Conservation (phyloP, 2,888 invertebrate species). For the Zygaena filipendulae region DNA sequence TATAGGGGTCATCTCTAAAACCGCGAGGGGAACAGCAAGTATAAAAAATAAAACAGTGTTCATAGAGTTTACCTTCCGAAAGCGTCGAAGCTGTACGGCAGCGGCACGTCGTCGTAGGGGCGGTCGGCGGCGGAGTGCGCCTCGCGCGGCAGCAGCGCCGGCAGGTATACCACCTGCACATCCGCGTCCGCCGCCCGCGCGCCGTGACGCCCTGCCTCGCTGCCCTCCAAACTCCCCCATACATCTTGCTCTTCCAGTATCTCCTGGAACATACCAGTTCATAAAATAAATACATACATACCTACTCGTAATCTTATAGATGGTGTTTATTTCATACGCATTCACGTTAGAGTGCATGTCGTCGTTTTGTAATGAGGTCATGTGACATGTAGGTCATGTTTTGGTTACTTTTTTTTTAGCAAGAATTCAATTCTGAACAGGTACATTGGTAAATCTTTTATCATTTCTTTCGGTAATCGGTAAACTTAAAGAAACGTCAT, state of each 20-base stretch:
- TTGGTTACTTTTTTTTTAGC: no score
- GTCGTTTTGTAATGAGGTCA: constrained; percentile 18
- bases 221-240: constrained; percentile 23
- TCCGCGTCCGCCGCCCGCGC: constrained; percentile 40
- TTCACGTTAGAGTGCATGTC: no score
- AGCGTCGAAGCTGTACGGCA: constrained; percentile 69
- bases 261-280: constrained; percentile 39
- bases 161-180: constrained; percentile 72
- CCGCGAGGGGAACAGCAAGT: no score
- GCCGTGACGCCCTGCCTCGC: constrained; percentile 19
- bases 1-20: no score
- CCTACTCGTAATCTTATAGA: no score
- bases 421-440: no score
- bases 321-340: no score
- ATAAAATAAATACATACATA: neutral
- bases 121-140: constrained; percentile 41
- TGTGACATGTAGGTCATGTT: no score
- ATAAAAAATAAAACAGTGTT: no score
- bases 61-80: constrained; percentile 73
- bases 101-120: constrained; percentile 41
- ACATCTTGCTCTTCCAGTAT: constrained; percentile 41
- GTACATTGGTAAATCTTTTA: no score
- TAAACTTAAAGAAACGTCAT: no score
- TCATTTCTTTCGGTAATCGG: no score
- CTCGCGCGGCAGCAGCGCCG: constrained; percentile 54